phyloP scores from a whole-genome alignment of 2,113 vertebrate species.

The Centropus unirufus region DNA sequence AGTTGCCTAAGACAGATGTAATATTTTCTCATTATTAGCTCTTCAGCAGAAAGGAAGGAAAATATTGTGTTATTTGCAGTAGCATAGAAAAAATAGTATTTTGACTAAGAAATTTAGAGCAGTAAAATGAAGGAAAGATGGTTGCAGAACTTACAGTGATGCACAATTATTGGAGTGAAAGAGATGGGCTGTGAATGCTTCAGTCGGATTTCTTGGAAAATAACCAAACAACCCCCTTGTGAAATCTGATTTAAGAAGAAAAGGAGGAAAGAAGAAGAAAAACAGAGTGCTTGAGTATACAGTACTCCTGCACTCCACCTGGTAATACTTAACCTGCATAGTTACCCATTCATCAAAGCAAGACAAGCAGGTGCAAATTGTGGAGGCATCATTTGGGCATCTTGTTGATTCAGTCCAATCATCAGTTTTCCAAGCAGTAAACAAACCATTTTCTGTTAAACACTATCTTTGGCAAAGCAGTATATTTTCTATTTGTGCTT shows the following conservation, averaged over 20 bases:
- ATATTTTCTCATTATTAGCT: constrained; percentile 80
- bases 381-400: neutral
- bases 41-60: constrained; percentile 55
- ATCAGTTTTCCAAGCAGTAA: neutral
- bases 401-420: neutral
- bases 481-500: neutral
- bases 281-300: neutral
- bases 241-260: constrained; percentile 52
- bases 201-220: neutral
- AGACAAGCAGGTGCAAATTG: constrained; percentile 31
- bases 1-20: constrained; percentile 70
- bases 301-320: neutral
- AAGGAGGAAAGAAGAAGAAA: neutral
- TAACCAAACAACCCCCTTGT: neutral
- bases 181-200: constrained; percentile 37
- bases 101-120: constrained; percentile 62
- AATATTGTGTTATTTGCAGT: constrained; percentile 39
- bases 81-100: constrained; percentile 52
- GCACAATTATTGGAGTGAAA: constrained; percentile 46
- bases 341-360: constrained; percentile 19
- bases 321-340: neutral
- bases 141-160: neutral
- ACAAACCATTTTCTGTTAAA: neutral
- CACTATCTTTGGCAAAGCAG: neutral
- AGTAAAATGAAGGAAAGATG: constrained; percentile 43